Evolutionary conservation across 2,113 vertebrate species (phyloP).

Genomic region (Poeciliopsis occidentalis): DNA sequence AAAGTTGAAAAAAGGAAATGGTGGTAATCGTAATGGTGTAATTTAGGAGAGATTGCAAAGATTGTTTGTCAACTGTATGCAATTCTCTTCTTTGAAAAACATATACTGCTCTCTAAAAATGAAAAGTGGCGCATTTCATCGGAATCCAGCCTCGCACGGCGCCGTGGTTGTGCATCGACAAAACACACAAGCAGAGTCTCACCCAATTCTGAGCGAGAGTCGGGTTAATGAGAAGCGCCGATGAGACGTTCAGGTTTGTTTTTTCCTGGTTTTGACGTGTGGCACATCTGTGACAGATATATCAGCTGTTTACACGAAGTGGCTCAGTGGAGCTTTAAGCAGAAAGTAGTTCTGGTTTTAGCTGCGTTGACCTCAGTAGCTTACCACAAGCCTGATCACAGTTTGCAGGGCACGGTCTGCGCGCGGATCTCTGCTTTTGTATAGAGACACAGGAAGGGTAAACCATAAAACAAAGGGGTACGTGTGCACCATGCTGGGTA

Average conservation of each 20-base stretch:
- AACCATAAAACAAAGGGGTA: background rate
- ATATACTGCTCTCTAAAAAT: too few species aligned
- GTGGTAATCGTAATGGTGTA: too few species aligned
- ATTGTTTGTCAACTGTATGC: too few species aligned
- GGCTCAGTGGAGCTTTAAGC: background rate
- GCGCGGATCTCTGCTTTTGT: background rate
- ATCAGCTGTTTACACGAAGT: slow-evolving; percentile 27
- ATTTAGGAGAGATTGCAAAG: too few species aligned
- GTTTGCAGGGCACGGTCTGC: slow-evolving; percentile 4
- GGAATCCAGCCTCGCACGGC: too few species aligned
- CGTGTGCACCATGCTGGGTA: background rate
- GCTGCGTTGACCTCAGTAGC: slow-evolving; percentile 13
- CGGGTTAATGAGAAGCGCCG: too few species aligned
- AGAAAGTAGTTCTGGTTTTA: background rate
- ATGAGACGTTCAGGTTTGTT: background rate
- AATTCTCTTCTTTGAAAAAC: too few species aligned
- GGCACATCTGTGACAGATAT: background rate
- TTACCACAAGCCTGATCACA: slow-evolving; percentile 28
- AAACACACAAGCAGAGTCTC: too few species aligned
- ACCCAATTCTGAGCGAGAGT: too few species aligned
- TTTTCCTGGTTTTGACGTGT: background rate
- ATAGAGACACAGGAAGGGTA: background rate
- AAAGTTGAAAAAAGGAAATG: too few species aligned
- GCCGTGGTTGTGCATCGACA: too few species aligned
- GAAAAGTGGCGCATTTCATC: too few species aligned